Evolutionary conservation across 2,113 vertebrate genomes (phyloP).

Genomic region (Ciconia stormi): DNA sequence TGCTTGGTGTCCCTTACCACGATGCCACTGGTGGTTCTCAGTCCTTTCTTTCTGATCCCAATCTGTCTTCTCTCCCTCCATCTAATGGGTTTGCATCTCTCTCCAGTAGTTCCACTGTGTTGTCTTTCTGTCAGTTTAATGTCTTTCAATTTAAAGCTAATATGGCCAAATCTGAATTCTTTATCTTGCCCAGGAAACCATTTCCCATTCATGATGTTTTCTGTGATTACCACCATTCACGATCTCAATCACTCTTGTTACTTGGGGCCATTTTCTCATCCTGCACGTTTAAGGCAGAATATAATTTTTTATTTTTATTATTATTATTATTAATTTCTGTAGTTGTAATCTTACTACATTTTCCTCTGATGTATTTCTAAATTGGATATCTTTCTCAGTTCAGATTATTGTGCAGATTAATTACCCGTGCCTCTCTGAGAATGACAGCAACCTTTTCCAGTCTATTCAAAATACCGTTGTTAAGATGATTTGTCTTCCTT

Average conservation of each 20-base stretch:
- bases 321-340: neutral
- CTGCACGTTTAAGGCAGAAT: neutral
- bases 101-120: neutral
- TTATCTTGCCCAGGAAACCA: neutral
- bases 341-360: neutral
- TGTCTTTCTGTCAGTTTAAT: slow-evolving; percentile 11
- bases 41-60: neutral
- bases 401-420: neutral
- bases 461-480: neutral
- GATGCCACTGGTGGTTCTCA: neutral
- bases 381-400: neutral
- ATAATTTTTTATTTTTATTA: neutral
- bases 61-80: neutral
- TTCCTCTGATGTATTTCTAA: neutral
- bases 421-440: neutral
- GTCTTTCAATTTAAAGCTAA: neutral
- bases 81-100: neutral
- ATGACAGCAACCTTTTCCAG: neutral
- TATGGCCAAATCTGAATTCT: neutral
- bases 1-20: neutral
- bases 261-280: neutral
- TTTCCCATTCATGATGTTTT: neutral
- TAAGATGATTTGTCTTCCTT: slow-evolving; percentile 34
- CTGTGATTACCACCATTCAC: neutral
- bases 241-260: neutral